Evolutionary conservation across 2,113 vertebrate species (phyloP).

Genomic region (Microtus pennsylvanicus): DNA sequence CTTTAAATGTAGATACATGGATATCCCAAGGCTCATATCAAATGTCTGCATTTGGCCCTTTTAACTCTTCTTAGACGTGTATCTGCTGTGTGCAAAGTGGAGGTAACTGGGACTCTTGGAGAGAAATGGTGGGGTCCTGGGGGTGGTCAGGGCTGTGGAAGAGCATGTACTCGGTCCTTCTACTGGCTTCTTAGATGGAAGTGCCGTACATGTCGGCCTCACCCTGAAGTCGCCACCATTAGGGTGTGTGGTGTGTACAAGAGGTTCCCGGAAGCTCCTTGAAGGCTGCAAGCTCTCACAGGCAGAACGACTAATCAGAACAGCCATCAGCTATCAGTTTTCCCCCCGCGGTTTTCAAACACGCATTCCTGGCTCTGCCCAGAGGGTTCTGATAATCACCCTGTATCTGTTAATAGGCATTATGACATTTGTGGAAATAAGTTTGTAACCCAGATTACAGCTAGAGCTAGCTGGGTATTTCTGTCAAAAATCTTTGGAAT

Average conservation of each 20-base stretch:
- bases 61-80: background rate
- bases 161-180: background rate
- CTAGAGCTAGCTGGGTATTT: background rate
- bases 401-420: background rate
- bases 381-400: background rate
- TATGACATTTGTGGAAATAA: slow-evolving; percentile 12
- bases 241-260: background rate
- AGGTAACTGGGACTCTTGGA: background rate
- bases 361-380: background rate
- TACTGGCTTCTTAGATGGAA: background rate
- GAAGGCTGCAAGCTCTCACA: background rate
- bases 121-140: background rate
- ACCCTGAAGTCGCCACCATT: background rate
- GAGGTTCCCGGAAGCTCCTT: background rate
- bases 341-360: background rate
- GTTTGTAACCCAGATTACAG: background rate
- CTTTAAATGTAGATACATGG: background rate
- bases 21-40: background rate
- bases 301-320: background rate
- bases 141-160: background rate
- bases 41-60: background rate
- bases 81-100: background rate
- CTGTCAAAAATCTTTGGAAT: background rate
- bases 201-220: background rate
- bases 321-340: background rate